A percentile compares a stretch with the other conserved stretches of the same genome.
phyloP scores from a whole-genome alignment of 2,888 invertebrate species.

The Machimus atricapillus region DNA sequence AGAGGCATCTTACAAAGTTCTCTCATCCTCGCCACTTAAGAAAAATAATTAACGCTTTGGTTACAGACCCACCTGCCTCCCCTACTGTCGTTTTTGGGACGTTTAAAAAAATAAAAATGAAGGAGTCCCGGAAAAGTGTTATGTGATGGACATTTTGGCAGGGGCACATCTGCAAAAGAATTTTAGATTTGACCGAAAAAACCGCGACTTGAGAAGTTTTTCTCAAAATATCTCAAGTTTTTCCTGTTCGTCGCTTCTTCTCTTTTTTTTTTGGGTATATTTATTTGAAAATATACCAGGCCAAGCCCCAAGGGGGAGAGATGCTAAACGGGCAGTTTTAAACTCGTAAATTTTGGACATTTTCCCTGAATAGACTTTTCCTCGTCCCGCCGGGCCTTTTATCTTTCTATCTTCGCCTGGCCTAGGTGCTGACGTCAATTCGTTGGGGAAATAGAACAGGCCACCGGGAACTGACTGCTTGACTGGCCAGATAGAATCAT shows the following conservation, averaged over 20 bases:
- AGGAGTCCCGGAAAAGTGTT: slow-evolving; percentile 3
- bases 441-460: not conserved
- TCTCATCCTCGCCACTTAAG: not conserved
- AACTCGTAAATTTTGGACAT: slow-evolving; percentile 26
- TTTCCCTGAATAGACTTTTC: not conserved
- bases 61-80: not conserved
- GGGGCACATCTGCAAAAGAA: not conserved
- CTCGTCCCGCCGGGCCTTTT: not conserved
- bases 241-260: not conserved
- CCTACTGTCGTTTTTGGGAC: not conserved
- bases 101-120: not conserved
- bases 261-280: not conserved
- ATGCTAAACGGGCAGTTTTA: not conserved
- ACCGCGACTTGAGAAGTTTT: not conserved
- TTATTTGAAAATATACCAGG: not conserved
- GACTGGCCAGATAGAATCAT: not conserved
- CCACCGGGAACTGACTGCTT: not conserved
- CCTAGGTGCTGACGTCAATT: not conserved
- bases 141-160: slow-evolving; percentile 13
- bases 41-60: not conserved
- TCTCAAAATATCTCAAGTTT: not conserved
- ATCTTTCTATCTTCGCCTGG: not conserved
- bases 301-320: not conserved
- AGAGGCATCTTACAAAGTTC: not conserved
- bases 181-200: not conserved